These are phyloP conservation scores for Calycopis cecrops DNA, from an alignment of 1,140 invertebrate species.

Conservation along the genomic window DNA sequence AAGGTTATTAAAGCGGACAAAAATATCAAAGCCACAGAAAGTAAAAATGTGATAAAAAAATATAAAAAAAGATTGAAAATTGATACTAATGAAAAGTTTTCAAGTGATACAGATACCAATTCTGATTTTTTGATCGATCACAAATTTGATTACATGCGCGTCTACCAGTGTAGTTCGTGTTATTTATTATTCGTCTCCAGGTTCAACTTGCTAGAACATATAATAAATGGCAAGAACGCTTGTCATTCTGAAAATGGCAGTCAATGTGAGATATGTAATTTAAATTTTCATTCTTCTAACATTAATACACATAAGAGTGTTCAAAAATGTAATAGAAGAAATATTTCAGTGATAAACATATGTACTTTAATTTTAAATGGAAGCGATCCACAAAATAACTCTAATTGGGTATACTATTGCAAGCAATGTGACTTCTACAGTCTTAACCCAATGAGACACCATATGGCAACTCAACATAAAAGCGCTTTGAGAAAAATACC, in stretches of 20 bases:
- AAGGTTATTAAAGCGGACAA: no score
- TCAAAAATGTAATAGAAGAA: slow-evolving; percentile 1
- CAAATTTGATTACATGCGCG: background rate
- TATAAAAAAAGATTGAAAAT: no score
- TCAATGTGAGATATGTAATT: background rate
- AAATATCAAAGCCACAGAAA: no score
- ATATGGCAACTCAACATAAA: slow-evolving; percentile 11
- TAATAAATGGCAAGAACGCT: background rate
- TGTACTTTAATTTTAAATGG: slow-evolving; percentile 11
- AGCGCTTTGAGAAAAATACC: background rate
- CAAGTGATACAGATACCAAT: background rate
- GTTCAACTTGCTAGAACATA: background rate
- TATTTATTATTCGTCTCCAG: background rate
- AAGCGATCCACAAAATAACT: slow-evolving; percentile 6
- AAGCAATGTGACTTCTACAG: slow-evolving; percentile 17
- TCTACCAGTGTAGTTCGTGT: background rate
- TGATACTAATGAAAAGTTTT: background rate
- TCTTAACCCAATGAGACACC: slow-evolving; percentile 9
- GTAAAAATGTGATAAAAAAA: no score
- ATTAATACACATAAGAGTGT: background rate
- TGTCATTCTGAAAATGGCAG: background rate
- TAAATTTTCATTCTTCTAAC: background rate
- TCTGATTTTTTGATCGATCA: background rate
- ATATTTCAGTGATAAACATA: slow-evolving; percentile 1
- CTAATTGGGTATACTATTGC: slow-evolving; percentile 17